Evolutionary conservation across 2,797 vertebrate genomes (phyloP).

Genomic region (Anniella stebbinsi): DNA sequence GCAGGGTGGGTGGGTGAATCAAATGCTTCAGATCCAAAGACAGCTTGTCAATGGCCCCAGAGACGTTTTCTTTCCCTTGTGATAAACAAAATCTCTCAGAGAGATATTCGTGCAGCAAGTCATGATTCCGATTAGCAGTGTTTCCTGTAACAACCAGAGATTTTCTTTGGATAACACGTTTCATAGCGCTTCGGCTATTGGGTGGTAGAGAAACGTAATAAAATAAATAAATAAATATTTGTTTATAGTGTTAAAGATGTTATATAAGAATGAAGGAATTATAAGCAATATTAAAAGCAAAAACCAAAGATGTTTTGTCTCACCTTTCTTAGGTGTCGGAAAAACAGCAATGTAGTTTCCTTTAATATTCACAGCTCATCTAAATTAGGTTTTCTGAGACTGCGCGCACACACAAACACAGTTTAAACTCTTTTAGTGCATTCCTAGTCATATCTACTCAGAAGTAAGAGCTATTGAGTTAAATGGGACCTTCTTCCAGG

Average conservation of each 20-base stretch:
- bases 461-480: neutral
- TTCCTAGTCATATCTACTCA: neutral
- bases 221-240: too few relatives aligned
- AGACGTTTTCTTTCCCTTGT: neutral
- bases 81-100: neutral
- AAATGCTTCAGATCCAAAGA: neutral
- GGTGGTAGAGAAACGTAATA: too few relatives aligned
- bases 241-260: neutral
- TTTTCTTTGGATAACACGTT: neutral
- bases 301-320: neutral
- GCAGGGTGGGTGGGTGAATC: neutral
- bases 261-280: neutral
- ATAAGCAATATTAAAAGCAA: neutral
- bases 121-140: neutral
- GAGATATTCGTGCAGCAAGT: too few relatives aligned
- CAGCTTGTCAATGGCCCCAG: neutral
- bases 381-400: neutral
- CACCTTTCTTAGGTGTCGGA: neutral
- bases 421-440: neutral
- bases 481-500: too few relatives aligned
- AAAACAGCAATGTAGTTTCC: slow-evolving; percentile 3
- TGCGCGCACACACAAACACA: too few relatives aligned
- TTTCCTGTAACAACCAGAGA: neutral
- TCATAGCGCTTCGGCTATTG: neutral
- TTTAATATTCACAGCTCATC: neutral